Conservation (phyloP, 2,113 vertebrate species). For the Vicugna pacos region DNA sequence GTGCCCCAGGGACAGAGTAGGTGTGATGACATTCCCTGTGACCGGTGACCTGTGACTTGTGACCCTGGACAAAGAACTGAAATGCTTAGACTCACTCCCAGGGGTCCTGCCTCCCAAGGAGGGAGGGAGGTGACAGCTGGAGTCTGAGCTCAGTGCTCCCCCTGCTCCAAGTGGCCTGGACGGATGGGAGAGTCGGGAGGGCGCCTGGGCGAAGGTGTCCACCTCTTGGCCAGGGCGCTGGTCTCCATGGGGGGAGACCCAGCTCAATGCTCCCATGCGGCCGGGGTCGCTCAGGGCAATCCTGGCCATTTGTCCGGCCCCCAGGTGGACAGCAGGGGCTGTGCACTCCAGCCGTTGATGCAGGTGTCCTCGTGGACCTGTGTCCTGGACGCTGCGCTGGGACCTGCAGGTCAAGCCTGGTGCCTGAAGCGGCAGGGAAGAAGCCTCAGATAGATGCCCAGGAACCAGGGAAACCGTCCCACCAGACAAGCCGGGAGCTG, state of each 20-base stretch:
- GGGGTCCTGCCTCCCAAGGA: not conserved
- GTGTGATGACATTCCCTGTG: no score
- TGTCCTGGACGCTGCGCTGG: not conserved
- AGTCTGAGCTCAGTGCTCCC: not conserved
- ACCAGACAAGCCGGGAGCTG: accelerated
- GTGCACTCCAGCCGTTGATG: not conserved
- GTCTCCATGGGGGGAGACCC: not conserved
- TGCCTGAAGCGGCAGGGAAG: not conserved
- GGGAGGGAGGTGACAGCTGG: not conserved
- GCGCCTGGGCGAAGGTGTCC: not conserved
- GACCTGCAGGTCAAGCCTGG: not conserved
- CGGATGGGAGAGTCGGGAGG: not conserved
- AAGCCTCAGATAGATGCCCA: accelerated
- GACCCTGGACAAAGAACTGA: not conserved
- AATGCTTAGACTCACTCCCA: accelerated
- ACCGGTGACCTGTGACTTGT: not conserved
- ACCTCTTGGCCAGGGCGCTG: not conserved
- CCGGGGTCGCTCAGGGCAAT: no score
- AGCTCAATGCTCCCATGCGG: accelerated
- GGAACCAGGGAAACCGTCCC: accelerated
- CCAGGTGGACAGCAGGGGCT: not conserved
- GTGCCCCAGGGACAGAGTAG: not conserved
- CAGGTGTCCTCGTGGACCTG: not conserved
- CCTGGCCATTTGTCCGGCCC: not conserved
- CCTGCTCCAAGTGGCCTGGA: not conserved